Base-by-base conservation (phyloP, 2,113 vertebrate genomes). In the Phalacrocorax carbo region DNA sequence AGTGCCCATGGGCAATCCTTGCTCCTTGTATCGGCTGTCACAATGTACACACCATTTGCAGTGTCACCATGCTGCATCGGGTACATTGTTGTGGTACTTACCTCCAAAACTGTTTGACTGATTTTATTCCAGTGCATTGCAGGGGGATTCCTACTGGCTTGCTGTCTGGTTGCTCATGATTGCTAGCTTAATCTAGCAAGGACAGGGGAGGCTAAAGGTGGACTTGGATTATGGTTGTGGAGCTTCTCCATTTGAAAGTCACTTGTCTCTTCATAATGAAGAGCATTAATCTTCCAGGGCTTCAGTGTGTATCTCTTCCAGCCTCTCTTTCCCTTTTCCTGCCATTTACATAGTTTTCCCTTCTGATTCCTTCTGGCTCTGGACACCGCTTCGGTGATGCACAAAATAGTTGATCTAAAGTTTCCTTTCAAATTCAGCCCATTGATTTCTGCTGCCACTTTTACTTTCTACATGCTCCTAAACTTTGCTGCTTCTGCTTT, bases 11-110 rank as follows among this genome's bases (percentile, higher is more conserved):
- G 22, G 11, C 61, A 79, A 27, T 16, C 42, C 88, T 38, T 23
- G 44, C 36, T 61, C 40, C 40, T 72, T 38, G 15, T 46, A 21
- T 23, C 3, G 1, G 29, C 73, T 72, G 5, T 46, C 42, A 9
- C 29, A 12, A 5, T 0, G 11, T 5, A n/a, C 27, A 9, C 32
- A 14, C 13, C 18, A 21, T 49, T 61, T 38, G 64, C 51, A 40
- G 27, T 32, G 79, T n/a, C 40, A 44, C 38, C 5, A 4, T 9
- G 14, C 32, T 15, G 58, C 52, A 52, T 9, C 0, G 0, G 11
- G 10, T 27, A 12, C 21, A 9, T 26, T 15, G 7, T 17, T 66
- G n/a, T 54, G 32, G 15, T n/a, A 34, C 23, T 89, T n/a, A 29
- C 9, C 55, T 82, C 64, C 40, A n/a, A 55, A 92, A 13, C 2